These are phyloP conservation scores for Micrastur ruficollis DNA, from an alignment of 2,797 vertebrate species.

Conservation along the genomic window DNA sequence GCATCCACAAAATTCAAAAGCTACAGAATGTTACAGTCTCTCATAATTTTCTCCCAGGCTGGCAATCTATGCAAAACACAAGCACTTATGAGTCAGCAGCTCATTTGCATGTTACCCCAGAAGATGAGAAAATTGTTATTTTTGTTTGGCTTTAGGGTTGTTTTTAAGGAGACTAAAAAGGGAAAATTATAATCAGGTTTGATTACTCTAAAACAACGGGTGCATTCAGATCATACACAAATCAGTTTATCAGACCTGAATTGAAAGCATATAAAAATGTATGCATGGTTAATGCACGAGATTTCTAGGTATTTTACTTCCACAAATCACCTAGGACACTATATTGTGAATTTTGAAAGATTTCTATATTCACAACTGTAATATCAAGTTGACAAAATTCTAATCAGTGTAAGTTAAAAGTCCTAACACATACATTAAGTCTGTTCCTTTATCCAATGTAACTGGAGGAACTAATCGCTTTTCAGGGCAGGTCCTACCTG, in stretches of 20 bases:
- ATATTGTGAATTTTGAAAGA: background rate
- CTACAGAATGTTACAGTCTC: background rate
- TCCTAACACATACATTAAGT: background rate
- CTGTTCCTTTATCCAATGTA: background rate
- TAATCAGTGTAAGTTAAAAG: background rate
- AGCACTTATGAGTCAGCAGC: background rate
- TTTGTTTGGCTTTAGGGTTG: slow-evolving; percentile 2
- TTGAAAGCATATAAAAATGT: background rate
- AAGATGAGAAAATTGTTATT: background rate
- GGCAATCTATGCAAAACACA: background rate
- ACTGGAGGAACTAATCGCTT: background rate
- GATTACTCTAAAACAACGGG: background rate
- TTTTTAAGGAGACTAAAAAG: slow-evolving; percentile 6
- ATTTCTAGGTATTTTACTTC: background rate
- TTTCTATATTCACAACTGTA: background rate
- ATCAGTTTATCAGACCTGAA: background rate
- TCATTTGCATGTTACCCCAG: background rate
- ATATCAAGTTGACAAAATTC: background rate
- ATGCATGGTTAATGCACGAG: background rate
- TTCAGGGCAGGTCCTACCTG: background rate
- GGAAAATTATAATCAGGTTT: background rate
- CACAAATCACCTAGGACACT: background rate
- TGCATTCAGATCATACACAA: background rate
- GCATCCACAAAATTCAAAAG: background rate
- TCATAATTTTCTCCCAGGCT: background rate